Evolutionary conservation across 2,113 vertebrate species (phyloP), one percentile per base, ranked within the genome.

Genomic region (Macquaria ambigua): DNA sequence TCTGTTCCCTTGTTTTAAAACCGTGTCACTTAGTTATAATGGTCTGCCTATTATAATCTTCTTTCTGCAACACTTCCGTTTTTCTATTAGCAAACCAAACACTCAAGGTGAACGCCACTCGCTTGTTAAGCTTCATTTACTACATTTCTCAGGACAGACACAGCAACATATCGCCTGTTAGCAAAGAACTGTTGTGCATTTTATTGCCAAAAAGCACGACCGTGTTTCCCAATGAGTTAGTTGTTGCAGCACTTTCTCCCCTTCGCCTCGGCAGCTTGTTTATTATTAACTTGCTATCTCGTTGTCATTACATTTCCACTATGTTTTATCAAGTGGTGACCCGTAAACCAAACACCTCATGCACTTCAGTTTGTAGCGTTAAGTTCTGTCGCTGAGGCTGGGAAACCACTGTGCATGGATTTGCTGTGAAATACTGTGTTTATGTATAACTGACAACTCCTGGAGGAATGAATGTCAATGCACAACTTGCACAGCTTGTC

Each of bases 261-360:
- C 14, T 28, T 73, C 23, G 21, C 58, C 55, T 28, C 41, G 7
- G 3, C 79, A 31, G 78, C 58, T 53, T 79, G 81, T 89, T 90
- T 87, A 71, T 88, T 70, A 87, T 78, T 71, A 90, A 92, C 89
- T 84, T 71, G 58, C 80, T 64, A 39, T 82, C 81, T 53, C 11
- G 5, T 48, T 37, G 41, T 75, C 61, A 2, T 56, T 28, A 20
- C 46, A 8, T 84, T 72, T 59, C 43, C 63, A 41, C 87, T 66
- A 4, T 82, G 77, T 73, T 86, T 80, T 52, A 67, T 67, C 62
- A 58, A 82, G 78, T 56, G 28, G 1, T 67, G 66, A 73, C 39
- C 48, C 52, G 68, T 59, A 66, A 70, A 72, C 28, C 59, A 77
- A 84, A 79, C 74, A 87, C 68, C 63, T 63, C 28, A 9, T 63